A percentile compares a stretch with the other conserved stretches of the same genome.
Evolutionary conservation across 30 jellyfish, hydroid and myxozoan species (phyloP).

Genomic region (Aurelia aurita): DNA sequence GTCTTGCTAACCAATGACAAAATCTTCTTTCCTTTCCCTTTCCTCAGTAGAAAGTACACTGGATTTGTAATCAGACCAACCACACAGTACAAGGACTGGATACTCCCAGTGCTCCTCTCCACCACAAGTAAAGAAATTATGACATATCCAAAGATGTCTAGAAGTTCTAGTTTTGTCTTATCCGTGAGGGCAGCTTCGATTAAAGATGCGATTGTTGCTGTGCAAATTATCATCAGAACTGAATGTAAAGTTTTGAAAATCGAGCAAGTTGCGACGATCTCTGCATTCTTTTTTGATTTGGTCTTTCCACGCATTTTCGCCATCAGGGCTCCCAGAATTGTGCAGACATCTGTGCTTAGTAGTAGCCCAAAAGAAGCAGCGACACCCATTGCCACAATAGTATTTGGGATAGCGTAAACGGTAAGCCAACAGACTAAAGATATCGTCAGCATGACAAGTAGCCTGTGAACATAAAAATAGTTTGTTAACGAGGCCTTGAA

Average conservation of each 20-base stretch:
- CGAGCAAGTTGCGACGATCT: constrained; percentile 17
- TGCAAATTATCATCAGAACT: constrained; percentile 21
- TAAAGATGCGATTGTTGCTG: constrained; percentile 36
- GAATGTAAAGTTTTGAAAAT: constrained; percentile 19
- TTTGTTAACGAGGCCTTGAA: neutral
- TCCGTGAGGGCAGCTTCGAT: constrained; percentile 10
- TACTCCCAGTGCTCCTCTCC: constrained; percentile 8
- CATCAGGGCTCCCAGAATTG: constrained; percentile 1
- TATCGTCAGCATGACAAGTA: constrained; percentile 11
- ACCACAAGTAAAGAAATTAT: constrained; percentile 31
- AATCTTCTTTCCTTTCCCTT: constrained; percentile 20
- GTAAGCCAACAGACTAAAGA: neutral
- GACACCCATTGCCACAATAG: neutral
- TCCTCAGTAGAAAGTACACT: neutral
- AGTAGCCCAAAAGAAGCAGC: constrained; percentile 23
- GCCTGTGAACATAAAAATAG: neutral
- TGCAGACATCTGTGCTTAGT: constrained; percentile 33
- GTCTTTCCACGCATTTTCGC: neutral
- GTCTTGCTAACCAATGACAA: constrained; percentile 25
- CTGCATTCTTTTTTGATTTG: neutral
- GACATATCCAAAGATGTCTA: constrained; percentile 33
- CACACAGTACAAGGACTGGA: constrained; percentile 39
- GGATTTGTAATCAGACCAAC: constrained; percentile 80
- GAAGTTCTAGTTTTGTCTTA: constrained; percentile 22
- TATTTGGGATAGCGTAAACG: neutral